Conservation (phyloP, 2,888 invertebrate species). For the Cataglyphis rosenhaueri region DNA sequence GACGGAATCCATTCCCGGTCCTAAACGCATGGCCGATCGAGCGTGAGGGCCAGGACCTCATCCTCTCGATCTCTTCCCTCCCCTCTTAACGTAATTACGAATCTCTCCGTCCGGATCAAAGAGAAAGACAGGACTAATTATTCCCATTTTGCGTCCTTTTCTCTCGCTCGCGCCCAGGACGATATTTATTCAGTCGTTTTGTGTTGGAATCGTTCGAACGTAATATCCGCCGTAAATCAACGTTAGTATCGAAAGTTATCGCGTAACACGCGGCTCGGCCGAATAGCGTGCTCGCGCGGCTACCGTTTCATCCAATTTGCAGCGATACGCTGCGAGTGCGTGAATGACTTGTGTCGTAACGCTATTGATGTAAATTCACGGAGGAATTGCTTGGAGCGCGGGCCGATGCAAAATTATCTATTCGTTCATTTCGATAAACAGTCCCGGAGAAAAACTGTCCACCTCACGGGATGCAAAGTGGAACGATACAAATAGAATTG, state of each 20-base stretch:
- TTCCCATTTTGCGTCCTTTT: slow-evolving; percentile 31
- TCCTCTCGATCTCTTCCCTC: slow-evolving; percentile 50
- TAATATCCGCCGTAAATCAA: slow-evolving; percentile 58
- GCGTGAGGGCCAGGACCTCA: slow-evolving; percentile 58
- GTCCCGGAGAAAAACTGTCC: background rate
- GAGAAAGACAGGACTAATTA: slow-evolving; percentile 53
- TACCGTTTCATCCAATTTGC: slow-evolving; percentile 55
- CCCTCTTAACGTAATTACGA: slow-evolving; percentile 74
- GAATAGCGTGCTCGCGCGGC: slow-evolving; percentile 35
- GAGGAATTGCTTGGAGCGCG: slow-evolving; percentile 31
- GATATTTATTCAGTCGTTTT: slow-evolving; percentile 70
- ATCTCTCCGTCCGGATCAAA: slow-evolving; percentile 67
- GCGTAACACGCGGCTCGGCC: slow-evolving; percentile 35
- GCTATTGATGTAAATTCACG: slow-evolving; percentile 47
- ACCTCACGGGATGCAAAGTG: background rate
- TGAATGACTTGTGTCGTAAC: slow-evolving; percentile 43
- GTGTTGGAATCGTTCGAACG: slow-evolving; percentile 50
- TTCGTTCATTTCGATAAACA: slow-evolving; percentile 43
- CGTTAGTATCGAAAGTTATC: slow-evolving; percentile 52
- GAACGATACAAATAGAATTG: background rate
- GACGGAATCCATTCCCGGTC: slow-evolving; percentile 70
- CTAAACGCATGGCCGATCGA: slow-evolving; percentile 73
- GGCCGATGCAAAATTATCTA: slow-evolving; percentile 29
- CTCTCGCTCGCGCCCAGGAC: slow-evolving; percentile 43
- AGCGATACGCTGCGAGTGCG: slow-evolving; percentile 27